Evolutionary conservation across 1,140 invertebrate genomes (phyloP).

Genomic region (Pogonus chalceus): DNA sequence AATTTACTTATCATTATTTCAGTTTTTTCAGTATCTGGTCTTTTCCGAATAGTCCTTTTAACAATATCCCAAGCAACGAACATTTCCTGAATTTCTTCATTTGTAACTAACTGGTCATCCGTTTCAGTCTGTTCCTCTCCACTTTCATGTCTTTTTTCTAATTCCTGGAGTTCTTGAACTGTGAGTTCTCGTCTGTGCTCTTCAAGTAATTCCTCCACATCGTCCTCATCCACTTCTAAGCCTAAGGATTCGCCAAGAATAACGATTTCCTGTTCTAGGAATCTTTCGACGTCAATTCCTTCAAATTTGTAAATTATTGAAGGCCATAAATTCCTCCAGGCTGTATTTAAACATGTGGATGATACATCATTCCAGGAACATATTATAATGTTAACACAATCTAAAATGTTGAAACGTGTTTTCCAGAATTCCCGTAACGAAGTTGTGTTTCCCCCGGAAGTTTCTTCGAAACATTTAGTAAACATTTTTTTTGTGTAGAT

Average conservation of each 20-base stretch:
- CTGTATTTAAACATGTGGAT: too few species aligned
- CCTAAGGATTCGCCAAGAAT: not conserved
- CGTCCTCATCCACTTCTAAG: not conserved
- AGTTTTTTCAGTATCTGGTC: not conserved
- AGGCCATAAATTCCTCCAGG: too few species aligned
- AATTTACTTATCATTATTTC: not conserved
- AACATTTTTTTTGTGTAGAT: too few species aligned
- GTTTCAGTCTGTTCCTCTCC: not conserved
- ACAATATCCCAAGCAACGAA: not conserved
- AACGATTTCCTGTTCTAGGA: not conserved
- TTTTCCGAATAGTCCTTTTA: not conserved
- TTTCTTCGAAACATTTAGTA: too few species aligned
- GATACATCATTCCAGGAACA: too few species aligned
- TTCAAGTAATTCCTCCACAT: not conserved
- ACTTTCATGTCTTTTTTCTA: not conserved
- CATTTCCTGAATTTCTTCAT: not conserved
- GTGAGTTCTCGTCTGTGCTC: not conserved
- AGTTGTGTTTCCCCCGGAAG: too few species aligned
- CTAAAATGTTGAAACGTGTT: too few species aligned
- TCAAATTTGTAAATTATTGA: too few species aligned
- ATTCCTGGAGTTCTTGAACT: not conserved
- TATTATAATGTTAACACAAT: too few species aligned
- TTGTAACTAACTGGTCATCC: not conserved
- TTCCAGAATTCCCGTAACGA: too few species aligned
- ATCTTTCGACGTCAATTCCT: not conserved